Base-by-base conservation (phyloP, 2,113 vertebrate genomes). In the Leiothrix lutea region DNA sequence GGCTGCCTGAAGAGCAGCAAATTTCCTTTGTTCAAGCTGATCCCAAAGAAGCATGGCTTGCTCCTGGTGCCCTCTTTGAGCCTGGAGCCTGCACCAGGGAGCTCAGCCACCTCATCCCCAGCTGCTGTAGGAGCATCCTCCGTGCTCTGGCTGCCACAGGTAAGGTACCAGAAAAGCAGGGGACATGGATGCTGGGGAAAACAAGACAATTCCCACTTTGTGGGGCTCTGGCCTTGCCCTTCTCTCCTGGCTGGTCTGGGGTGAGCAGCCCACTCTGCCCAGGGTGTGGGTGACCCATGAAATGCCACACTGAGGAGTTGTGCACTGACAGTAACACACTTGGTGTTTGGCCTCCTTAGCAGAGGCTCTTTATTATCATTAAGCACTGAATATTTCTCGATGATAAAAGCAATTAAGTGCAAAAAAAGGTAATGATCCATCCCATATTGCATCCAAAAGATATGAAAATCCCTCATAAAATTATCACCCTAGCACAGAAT, bases 361-460 rank as follows among this genome's bases (percentile, higher is more conserved):
- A 78, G 28, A 48, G 81, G n/a, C 48, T 85, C 82, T 95, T 93
- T 95, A 61, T 90, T 95, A 71, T 90, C 94, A 94, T 96, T 94
- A 94, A 85, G 80, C 2, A 2, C 65, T 26, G 75, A 79, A 23
- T 90, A 92, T 88, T 95, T 88, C 92, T 80, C 69, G 69, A 90
- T 96, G 82, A 94, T 96, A 95, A 93, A 96, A 94, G 90, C 90
- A 94, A 97, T 96, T 96, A 96, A 79, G 86, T 88, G 92, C 88
- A 77, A 91, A 92, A 95, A 94, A 88, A 83, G 58, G 90, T 86
- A 97, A 97, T 93, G 94, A 95, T 92, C 94, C 92, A 14, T 95
- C 81, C 92, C 56, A 26, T 74, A 93, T 71, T 78, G 86, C 60
- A 0, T 92, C 82, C 88, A 80, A 93, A 96, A 95, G 80, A 90